These are phyloP conservation scores for Neodiprion pinetum DNA, from an alignment of 1,140 invertebrate species.

Conservation along the genomic window DNA sequence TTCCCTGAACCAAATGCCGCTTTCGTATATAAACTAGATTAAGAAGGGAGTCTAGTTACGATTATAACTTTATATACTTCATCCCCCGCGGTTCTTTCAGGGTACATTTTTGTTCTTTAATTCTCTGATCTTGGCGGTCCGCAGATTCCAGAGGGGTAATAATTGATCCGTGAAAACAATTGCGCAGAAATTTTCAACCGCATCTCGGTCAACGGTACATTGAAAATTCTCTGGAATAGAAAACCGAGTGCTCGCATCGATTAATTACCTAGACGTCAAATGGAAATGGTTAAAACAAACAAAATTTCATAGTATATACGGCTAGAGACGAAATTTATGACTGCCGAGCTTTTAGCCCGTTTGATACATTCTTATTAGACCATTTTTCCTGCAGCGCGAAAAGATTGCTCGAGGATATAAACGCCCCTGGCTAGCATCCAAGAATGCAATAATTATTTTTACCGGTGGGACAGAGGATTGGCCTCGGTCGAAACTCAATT, in stretches of 20 bases:
- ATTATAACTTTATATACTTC: neutral
- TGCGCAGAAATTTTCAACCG: too few species aligned
- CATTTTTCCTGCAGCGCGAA: neutral
- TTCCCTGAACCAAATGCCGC: neutral
- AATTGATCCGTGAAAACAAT: too few species aligned
- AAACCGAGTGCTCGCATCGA: too few species aligned
- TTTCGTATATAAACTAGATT: neutral
- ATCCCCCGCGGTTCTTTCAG: neutral
- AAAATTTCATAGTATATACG: too few species aligned
- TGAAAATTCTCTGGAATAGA: too few species aligned
- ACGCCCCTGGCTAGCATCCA: neutral
- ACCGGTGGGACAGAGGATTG: neutral
- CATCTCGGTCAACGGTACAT: too few species aligned
- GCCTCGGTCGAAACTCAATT: neutral
- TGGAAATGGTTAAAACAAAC: too few species aligned
- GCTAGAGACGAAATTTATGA: neutral
- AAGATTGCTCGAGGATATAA: too few species aligned
- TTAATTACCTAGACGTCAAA: too few species aligned
- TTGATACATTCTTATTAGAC: neutral
- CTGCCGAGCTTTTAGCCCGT: neutral
- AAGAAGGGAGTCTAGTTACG: neutral
- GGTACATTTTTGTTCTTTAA: too few species aligned
- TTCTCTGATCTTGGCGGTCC: too few species aligned
- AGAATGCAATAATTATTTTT: neutral
- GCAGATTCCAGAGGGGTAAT: too few species aligned